Evolutionary conservation across 2,888 invertebrate genomes (phyloP), one percentile per base, ranked within the genome.

Genomic region (Amphipoea lucens): DNA sequence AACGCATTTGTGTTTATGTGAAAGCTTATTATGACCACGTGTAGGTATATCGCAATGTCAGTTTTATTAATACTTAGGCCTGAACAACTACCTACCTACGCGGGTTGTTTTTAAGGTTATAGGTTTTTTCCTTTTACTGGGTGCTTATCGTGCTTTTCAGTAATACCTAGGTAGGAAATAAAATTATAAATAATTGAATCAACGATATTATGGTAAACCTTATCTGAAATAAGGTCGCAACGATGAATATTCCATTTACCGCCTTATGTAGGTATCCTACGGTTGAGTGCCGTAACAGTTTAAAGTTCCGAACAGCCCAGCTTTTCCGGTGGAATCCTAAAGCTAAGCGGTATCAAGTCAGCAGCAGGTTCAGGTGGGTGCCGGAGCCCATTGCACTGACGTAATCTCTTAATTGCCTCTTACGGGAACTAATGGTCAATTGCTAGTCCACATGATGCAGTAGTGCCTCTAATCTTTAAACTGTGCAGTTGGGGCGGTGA

Each of bases 341-440:
- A 72, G 69, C 73, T 65, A 74, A 69, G 60, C 60, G 57, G 85
- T 84, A 69, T 76, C 76, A 71, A 71, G 65, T 72, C 65, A 67
- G 63, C 75, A 69, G 74, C 66, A 71, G 72, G 78, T 69, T 72
- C 82, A 86, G 86, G 74, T 82, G 82, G 76, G 42, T 78, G 65
- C 20, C 74, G 42, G n/a, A 51, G 76, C 60, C 67, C 65, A 74
- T 63, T 87, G 80, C 76, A 69, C 66, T 84, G 76, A 76, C 68
- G 65, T 87, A 85, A 85, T 87, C 85, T 87, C 85, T 80, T 85
- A 85, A 85, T 87, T 84, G 87, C 85, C 85, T 87, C 76, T 84
- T 80, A 80, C 85, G 66, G 68, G 48, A 69, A 80, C 68, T 74
- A 85, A 87, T 85, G 87, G 85, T 69, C 76, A 62, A 68, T 80